Evolutionary conservation across 2,797 vertebrate species (phyloP).

Genomic region (Cyclura pinguis): DNA sequence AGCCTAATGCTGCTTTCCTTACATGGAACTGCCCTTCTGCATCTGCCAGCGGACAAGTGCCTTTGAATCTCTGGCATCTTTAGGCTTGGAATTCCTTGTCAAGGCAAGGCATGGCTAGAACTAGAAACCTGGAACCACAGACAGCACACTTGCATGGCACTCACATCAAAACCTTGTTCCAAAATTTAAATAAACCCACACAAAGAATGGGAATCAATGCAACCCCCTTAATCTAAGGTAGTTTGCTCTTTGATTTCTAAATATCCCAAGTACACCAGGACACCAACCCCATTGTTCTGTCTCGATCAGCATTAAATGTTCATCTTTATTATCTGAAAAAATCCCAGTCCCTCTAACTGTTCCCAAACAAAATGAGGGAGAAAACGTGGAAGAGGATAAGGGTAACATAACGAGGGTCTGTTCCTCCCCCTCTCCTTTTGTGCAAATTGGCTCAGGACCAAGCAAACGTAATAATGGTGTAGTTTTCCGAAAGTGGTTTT

Average conservation of each 20-base stretch:
- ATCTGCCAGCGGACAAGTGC: too few species aligned
- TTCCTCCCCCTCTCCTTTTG: neutral
- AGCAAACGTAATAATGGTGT: constrained; percentile 44
- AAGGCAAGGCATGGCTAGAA: neutral
- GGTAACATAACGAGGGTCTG: constrained; percentile 2
- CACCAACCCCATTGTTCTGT: neutral
- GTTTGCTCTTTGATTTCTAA: neutral
- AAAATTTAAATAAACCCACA: neutral
- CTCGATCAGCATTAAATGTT: neutral
- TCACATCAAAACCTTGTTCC: neutral
- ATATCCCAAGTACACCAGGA: neutral
- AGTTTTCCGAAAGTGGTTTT: constrained; percentile 81
- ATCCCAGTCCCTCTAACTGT: neutral
- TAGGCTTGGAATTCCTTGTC: neutral
- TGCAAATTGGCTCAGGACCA: constrained; percentile 51
- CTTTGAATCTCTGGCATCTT: too few species aligned
- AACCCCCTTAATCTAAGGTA: neutral
- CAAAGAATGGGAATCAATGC: neutral
- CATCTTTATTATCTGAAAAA: neutral
- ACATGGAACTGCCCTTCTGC: neutral
- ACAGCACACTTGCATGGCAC: neutral
- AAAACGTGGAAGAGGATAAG: neutral
- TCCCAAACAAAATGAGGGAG: neutral
- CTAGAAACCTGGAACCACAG: neutral
- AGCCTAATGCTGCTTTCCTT: too few species aligned